A percentile compares a stretch with the other conserved stretches of the same genome.
These are phyloP conservation scores for Tachysurus fulvidraco DNA, from an alignment of 2,113 vertebrate species.

Conservation along the genomic window DNA sequence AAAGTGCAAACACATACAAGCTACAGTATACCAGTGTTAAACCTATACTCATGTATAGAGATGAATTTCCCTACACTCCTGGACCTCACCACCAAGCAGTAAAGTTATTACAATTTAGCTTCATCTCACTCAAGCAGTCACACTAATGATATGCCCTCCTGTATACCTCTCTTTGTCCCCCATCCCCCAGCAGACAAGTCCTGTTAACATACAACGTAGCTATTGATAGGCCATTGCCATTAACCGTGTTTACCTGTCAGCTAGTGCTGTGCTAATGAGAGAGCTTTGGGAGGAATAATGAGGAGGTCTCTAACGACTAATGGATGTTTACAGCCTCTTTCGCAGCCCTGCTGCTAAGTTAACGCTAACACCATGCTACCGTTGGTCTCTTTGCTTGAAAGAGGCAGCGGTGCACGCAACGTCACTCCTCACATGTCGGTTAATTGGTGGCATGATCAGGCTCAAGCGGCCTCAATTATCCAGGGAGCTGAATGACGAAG, in stretches of 20 bases:
- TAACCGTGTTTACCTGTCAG: slow-evolving; percentile 92
- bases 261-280: slow-evolving; percentile 87
- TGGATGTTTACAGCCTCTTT: slow-evolving; percentile 86
- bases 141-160: slow-evolving; percentile 60
- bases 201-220: slow-evolving; percentile 80
- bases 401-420: slow-evolving; percentile 4
- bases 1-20: slow-evolving; percentile 37
- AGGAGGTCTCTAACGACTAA: slow-evolving; percentile 85
- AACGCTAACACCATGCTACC: slow-evolving; percentile 67
- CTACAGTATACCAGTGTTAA: neutral
- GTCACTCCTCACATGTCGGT: slow-evolving; percentile 32
- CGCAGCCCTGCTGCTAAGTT: slow-evolving; percentile 60
- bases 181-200: slow-evolving; percentile 61
- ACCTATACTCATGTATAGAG: neutral
- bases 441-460: slow-evolving; percentile 79
- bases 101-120: neutral
- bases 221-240: slow-evolving; percentile 91
- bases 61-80: neutral
- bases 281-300: slow-evolving; percentile 90
- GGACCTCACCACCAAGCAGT: neutral
- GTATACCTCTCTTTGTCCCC: slow-evolving; percentile 67
- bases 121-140: slow-evolving; percentile 12
- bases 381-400: slow-evolving; percentile 44
- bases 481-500: slow-evolving; percentile 59
- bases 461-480: slow-evolving; percentile 67